Evolutionary conservation across 1,140 invertebrate species (phyloP).

Genomic region (Cardiocondyla obscurior): DNA sequence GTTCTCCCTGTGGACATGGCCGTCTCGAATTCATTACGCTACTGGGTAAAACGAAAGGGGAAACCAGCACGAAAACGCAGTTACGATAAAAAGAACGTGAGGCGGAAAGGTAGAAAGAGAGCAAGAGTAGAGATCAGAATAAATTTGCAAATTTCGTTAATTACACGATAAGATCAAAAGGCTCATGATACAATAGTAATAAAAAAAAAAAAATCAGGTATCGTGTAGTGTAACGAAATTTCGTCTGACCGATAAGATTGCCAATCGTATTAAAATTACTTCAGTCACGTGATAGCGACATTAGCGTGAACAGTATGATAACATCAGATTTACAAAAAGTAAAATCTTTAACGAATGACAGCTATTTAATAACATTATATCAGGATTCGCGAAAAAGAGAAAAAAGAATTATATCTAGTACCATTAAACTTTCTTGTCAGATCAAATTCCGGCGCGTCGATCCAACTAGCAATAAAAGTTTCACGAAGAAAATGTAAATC

Average conservation of each 20-base stretch:
- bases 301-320: neutral
- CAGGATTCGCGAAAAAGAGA: neutral
- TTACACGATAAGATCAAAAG: neutral
- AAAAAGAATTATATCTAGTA: neutral
- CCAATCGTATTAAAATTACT: neutral
- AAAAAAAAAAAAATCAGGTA: neutral
- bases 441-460: neutral
- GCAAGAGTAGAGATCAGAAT: neutral
- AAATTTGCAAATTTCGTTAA: slow-evolving; percentile 31
- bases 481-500: neutral
- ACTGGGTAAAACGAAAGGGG: neutral
- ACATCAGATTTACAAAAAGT: neutral
- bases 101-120: neutral
- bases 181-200: neutral
- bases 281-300: neutral
- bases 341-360: neutral
- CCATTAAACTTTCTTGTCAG: neutral
- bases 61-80: slow-evolving; percentile 2
- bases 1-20: slow-evolving; percentile 50
- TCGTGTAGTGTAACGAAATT: neutral
- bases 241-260: neutral
- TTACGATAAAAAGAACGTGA: neutral
- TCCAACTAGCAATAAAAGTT: neutral
- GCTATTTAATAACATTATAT: neutral
- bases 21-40: slow-evolving; percentile 65